Evolutionary conservation across 2,113 vertebrate species (phyloP).

Genomic region (Gambusia affinis): DNA sequence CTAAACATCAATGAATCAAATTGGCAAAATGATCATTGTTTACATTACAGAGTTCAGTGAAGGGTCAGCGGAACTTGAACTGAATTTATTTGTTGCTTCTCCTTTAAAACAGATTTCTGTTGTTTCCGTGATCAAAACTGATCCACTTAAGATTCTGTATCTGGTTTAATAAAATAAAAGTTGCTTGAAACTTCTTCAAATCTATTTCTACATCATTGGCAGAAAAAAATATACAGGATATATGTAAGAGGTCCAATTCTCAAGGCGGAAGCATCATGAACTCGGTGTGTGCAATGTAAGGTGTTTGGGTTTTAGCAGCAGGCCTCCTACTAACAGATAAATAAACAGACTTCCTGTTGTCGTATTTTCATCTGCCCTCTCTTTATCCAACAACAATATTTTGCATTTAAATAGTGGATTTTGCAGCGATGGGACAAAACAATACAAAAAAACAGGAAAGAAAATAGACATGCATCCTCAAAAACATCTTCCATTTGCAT

Average conservation of each 20-base stretch:
- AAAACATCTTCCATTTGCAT: conserved; percentile 64
- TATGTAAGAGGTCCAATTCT: no score
- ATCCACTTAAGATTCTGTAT: neutral
- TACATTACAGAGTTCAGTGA: conserved; percentile 5
- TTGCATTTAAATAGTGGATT: conserved; percentile 78
- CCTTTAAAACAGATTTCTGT: neutral
- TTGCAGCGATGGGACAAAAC: conserved; percentile 65
- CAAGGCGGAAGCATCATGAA: neutral
- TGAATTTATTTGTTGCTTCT: neutral
- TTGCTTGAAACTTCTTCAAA: neutral
- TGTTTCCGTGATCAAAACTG: neutral
- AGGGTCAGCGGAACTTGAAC: neutral
- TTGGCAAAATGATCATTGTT: conserved; percentile 7
- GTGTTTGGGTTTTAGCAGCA: neutral
- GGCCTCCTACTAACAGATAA: conserved; percentile 17
- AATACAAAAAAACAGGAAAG: conserved; percentile 74
- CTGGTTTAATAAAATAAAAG: conserved; percentile 23
- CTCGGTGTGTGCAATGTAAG: neutral
- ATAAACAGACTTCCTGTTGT: conserved; percentile 62
- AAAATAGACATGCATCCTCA: conserved; percentile 79
- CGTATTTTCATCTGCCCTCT: conserved; percentile 67
- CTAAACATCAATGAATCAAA: neutral
- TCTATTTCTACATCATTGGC: neutral
- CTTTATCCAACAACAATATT: conserved; percentile 76
- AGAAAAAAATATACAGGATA: neutral